These are phyloP conservation scores for Ctenopoma kingsleyae DNA, from an alignment of 2,797 vertebrate species.

Conservation along the genomic window DNA sequence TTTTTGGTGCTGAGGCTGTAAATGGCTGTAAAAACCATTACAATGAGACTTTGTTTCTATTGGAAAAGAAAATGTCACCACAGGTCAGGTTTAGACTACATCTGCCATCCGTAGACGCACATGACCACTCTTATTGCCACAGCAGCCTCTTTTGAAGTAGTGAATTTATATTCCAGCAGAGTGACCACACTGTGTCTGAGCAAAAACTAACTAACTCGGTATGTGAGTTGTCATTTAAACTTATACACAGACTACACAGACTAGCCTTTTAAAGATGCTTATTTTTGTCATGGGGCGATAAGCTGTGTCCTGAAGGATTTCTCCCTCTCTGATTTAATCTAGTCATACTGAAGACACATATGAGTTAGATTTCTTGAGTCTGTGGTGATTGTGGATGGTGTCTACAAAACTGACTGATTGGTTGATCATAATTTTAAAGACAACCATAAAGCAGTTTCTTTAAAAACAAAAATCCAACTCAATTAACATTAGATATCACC, in stretches of 20 bases:
- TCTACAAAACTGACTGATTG: neutral
- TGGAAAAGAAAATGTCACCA: constrained; percentile 58
- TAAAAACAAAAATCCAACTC: constrained; percentile 1
- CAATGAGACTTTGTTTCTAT: constrained; percentile 76
- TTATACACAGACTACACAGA: constrained; percentile 11
- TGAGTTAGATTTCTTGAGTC: neutral
- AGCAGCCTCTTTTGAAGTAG: constrained; percentile 35
- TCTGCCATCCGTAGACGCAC: constrained; percentile 51
- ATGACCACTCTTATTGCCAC: constrained; percentile 59
- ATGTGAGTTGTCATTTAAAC: neutral
- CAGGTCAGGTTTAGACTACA: constrained; percentile 64
- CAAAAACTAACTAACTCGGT: constrained; percentile 1
- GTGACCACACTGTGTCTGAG: constrained; percentile 36
- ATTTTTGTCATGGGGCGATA: neutral
- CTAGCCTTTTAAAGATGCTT: neutral
- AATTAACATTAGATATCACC: neutral
- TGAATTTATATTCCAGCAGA: constrained; percentile 59
- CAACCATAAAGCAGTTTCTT: neutral
- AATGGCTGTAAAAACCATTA: constrained; percentile 71
- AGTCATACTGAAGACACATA: neutral
- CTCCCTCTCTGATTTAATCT: neutral
- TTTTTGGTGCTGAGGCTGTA: constrained; percentile 66
- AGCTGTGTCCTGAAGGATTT: neutral
- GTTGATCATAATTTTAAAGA: neutral
- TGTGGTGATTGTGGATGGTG: neutral